phyloP scores from a whole-genome alignment of 1,140 invertebrate genomes.

The Tetranychus urticae region DNA sequence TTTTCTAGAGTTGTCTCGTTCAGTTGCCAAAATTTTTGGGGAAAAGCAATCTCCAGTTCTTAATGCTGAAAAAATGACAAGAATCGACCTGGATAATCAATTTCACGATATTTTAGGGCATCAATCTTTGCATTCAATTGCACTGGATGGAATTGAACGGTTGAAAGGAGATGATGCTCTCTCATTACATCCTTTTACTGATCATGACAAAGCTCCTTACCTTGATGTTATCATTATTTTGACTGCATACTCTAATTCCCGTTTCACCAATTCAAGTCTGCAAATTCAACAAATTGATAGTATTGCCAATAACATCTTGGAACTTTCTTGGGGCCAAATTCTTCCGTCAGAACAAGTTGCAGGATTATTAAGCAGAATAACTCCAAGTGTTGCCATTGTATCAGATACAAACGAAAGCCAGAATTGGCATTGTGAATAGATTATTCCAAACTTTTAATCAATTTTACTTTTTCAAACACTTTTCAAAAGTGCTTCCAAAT shows the following conservation, averaged over 20 bases:
- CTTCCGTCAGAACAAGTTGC: not conserved
- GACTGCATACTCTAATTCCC: not conserved
- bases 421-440: too few relatives aligned
- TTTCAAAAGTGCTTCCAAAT: too few relatives aligned
- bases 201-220: not conserved
- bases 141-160: not conserved
- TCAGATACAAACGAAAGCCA: not conserved
- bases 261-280: not conserved
- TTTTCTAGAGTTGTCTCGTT: not conserved
- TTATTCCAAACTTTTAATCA: too few relatives aligned
- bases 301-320: not conserved
- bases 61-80: not conserved
- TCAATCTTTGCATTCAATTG: not conserved
- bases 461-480: too few relatives aligned
- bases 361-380: not conserved
- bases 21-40: not conserved
- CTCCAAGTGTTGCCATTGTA: not conserved
- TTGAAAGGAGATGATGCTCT: not conserved
- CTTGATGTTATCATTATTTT: not conserved
- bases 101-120: not conserved
- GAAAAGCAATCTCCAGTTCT: not conserved
- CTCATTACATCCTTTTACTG: not conserved
- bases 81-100: not conserved
- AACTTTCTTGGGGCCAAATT: not conserved
- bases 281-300: not conserved